Conservation (phyloP, 2,888 invertebrate species). For the Drosophila infuscata region DNA sequence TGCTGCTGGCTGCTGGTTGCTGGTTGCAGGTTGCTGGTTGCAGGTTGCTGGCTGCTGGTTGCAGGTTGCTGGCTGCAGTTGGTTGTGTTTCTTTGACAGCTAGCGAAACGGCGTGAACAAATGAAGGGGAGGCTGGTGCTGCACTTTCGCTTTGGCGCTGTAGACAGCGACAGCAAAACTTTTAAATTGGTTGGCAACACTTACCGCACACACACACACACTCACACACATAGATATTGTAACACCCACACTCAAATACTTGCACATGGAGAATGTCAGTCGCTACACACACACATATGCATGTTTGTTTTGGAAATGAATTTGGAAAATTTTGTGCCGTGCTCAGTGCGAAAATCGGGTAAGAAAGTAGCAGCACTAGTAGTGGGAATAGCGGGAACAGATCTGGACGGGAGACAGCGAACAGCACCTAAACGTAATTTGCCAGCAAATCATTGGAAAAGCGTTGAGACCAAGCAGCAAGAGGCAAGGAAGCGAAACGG, state of each 20-base stretch:
- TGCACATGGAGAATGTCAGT: slow-evolving; percentile 33
- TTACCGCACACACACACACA: slow-evolving; percentile 51
- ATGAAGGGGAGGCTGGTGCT: slow-evolving; percentile 47
- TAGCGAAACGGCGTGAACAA: slow-evolving; percentile 62
- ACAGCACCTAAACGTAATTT: slow-evolving; percentile 74
- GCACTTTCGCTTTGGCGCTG: slow-evolving; percentile 70
- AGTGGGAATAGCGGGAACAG: slow-evolving; percentile 10
- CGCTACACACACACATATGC: slow-evolving; percentile 32
- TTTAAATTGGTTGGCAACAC: slow-evolving; percentile 79
- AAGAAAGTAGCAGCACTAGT: slow-evolving; percentile 19
- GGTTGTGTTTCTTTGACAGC: slow-evolving; percentile 66
- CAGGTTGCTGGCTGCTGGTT: slow-evolving; percentile 32
- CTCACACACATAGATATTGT: slow-evolving; percentile 4
- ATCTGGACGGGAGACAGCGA: slow-evolving; percentile 41
- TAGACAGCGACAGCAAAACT: slow-evolving; percentile 70
- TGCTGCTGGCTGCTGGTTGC: slow-evolving; percentile 39
- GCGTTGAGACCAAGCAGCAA: slow-evolving; percentile 35
- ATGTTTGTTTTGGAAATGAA: slow-evolving; percentile 82
- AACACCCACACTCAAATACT: slow-evolving; percentile 41
- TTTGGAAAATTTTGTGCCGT: slow-evolving; percentile 70
- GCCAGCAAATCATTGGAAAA: slow-evolving; percentile 78
- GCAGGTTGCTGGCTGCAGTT: slow-evolving; percentile 41
- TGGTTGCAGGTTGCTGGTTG: slow-evolving; percentile 35
- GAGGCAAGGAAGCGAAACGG: slow-evolving; percentile 34
- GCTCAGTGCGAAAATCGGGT: slow-evolving; percentile 37